These are phyloP conservation scores for Beris morrisii DNA, from an alignment of 2,888 invertebrate genomes.

Conservation along the genomic window DNA sequence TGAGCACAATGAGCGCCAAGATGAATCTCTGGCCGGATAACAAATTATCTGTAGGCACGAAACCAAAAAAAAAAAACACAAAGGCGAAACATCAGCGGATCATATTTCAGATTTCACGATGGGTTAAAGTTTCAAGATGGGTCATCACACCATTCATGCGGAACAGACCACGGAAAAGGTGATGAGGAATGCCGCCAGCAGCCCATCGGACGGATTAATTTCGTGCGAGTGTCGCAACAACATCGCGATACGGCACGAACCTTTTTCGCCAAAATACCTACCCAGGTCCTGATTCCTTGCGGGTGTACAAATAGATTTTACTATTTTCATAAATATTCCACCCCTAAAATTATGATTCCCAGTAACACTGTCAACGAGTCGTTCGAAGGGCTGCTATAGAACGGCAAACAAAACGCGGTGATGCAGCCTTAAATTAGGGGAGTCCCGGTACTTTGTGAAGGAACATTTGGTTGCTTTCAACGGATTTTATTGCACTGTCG, in stretches of 20 bases:
- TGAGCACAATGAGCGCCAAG: conserved; percentile 33
- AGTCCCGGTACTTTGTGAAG: neutral
- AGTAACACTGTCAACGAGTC: too few species aligned
- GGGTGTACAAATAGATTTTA: too few species aligned
- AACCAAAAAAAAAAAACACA: conserved; percentile 22
- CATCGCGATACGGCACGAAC: conserved; percentile 19
- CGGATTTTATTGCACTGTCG: conserved; percentile 15
- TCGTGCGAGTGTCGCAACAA: conserved; percentile 12
- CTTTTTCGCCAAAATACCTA: too few species aligned
- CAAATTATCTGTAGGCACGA: conserved; percentile 39
- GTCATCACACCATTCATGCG: neutral
- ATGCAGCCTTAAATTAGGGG: neutral
- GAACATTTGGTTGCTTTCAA: conserved; percentile 19
- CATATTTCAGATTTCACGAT: conserved; percentile 40
- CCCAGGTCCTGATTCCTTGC: too few species aligned
- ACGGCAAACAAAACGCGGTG: neutral
- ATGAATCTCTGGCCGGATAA: conserved; percentile 37
- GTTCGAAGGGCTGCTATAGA: too few species aligned
- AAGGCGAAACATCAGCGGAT: conserved; percentile 35
- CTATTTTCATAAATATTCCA: too few species aligned
- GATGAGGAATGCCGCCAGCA: conserved; percentile 4
- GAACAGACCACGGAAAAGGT: neutral
- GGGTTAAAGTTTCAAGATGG: neutral
- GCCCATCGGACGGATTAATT: conserved; percentile 11
- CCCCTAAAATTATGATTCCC: too few species aligned